A percentile compares a stretch with the other conserved stretches of the same genome.
Evolutionary conservation across 2,888 invertebrate genomes (phyloP).

Genomic region (Latheticus oryzae): DNA sequence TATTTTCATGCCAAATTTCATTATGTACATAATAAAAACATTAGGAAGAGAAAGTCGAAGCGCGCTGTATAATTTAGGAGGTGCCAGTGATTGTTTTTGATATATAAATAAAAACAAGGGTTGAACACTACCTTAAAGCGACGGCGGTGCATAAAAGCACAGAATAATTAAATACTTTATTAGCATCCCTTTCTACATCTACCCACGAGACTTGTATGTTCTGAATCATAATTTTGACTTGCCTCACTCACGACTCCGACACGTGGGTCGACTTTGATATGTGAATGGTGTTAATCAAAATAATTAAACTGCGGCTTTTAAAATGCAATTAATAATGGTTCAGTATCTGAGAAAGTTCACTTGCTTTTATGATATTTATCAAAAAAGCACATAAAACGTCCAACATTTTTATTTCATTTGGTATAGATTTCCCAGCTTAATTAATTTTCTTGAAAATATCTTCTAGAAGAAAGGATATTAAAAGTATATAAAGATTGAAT

Average conservation of each 20-base stretch:
- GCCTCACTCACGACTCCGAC: conserved; percentile 31
- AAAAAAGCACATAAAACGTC: too few relatives aligned
- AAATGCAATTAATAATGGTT: conserved; percentile 26
- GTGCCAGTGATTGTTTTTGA: conserved; percentile 40
- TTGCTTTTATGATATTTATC: too few relatives aligned
- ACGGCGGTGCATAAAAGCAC: conserved; percentile 46
- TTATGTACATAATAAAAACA: conserved; percentile 24
- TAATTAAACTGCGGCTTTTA: conserved; percentile 42
- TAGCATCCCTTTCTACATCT: conserved; percentile 38
- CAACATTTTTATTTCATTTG: too few relatives aligned
- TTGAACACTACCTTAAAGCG: conserved; percentile 40
- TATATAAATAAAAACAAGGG: conserved; percentile 49
- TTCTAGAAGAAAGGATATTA: too few relatives aligned
- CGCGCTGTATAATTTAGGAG: conserved; percentile 40
- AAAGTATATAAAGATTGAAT: too few relatives aligned
- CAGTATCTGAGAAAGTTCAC: too few relatives aligned
- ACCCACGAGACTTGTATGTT: conserved; percentile 30
- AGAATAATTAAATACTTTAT: conserved; percentile 42
- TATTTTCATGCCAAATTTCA: conserved; percentile 12
- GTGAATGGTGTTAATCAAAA: conserved; percentile 43
- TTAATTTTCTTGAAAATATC: too few relatives aligned
- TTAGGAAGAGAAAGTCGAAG: conserved; percentile 25
- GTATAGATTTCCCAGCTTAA: too few relatives aligned
- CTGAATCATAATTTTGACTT: conserved; percentile 38
- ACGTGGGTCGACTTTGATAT: conserved; percentile 42